Percentiles rank a stretch among this genome's conserved stretches.
These are phyloP conservation scores for Drosophila azteca DNA, from an alignment of 1,140 invertebrate species.

Conservation along the genomic window DNA sequence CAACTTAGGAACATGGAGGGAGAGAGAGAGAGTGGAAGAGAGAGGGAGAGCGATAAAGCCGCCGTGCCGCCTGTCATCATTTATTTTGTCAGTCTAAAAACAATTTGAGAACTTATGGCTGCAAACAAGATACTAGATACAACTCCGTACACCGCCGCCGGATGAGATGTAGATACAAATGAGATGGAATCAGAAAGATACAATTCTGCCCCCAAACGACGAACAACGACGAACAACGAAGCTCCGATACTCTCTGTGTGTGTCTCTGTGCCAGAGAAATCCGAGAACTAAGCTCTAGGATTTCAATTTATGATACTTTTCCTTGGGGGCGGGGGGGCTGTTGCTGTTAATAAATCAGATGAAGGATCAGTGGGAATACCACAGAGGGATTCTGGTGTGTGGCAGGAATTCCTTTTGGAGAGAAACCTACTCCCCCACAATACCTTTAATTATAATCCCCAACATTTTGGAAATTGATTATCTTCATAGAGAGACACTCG, in stretches of 20 bases:
- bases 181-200: conserved; percentile 51
- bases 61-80: conserved; percentile 77
- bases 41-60: conserved; percentile 55
- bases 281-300: conserved; percentile 5
- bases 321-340: neutral
- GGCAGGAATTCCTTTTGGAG: too few relatives aligned
- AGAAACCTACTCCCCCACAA: too few relatives aligned
- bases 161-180: conserved; percentile 70
- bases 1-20: conserved; percentile 67
- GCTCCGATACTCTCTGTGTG: conserved; percentile 41
- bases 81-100: conserved; percentile 81
- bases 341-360: conserved; percentile 4
- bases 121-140: conserved; percentile 68
- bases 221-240: conserved; percentile 29
- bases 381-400: too few relatives aligned
- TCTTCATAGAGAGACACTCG: too few relatives aligned
- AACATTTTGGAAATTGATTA: too few relatives aligned
- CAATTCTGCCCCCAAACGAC: neutral
- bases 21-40: conserved; percentile 4
- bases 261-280: neutral
- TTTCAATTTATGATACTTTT: conserved; percentile 24
- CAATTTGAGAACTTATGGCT: conserved; percentile 76
- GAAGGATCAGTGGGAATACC: too few relatives aligned
- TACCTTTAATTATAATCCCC: too few relatives aligned
- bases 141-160: conserved; percentile 43